phyloP scores from a whole-genome alignment of 2,888 invertebrate genomes.

The Heteromurus nitidus region DNA sequence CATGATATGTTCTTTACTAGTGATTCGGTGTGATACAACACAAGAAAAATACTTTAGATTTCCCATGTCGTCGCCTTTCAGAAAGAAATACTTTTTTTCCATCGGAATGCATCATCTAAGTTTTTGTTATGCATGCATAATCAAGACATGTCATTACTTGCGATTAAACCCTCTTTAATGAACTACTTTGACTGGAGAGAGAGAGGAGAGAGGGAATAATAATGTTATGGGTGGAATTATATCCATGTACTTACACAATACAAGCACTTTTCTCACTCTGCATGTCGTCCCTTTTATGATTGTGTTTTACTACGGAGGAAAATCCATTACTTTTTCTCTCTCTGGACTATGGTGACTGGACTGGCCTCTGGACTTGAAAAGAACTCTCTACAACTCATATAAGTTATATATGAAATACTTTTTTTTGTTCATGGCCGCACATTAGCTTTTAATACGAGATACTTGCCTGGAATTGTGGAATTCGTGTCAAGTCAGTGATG shows the following conservation, averaged over 20 bases:
- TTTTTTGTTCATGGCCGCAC: too few species aligned
- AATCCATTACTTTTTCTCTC: slow-evolving; percentile 38
- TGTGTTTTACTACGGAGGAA: slow-evolving; percentile 22
- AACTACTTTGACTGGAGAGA: not conserved
- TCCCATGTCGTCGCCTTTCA: slow-evolving; percentile 23
- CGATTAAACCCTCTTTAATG: slow-evolving; percentile 26
- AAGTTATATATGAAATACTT: too few species aligned
- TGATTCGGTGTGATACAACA: slow-evolving; percentile 10
- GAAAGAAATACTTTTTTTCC: not conserved
- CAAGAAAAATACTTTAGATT: too few species aligned
- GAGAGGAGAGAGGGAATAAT: not conserved
- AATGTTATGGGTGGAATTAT: slow-evolving; percentile 13
- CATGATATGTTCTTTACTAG: too few species aligned
- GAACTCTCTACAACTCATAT: too few species aligned
- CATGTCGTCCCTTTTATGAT: slow-evolving; percentile 51
- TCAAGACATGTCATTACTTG: slow-evolving; percentile 54
- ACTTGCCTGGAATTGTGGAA: too few species aligned
- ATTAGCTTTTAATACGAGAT: too few species aligned
- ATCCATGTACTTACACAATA: too few species aligned
- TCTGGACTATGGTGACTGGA: not conserved
- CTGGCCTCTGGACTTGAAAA: not conserved
- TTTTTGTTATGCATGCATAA: slow-evolving; percentile 48
- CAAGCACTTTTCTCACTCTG: slow-evolving; percentile 45
- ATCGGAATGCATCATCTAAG: slow-evolving; percentile 29
- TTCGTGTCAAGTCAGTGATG: slow-evolving; percentile 38